These are phyloP conservation scores for Harpalus rubripes DNA, from an alignment of 2,888 invertebrate species.

Conservation along the genomic window DNA sequence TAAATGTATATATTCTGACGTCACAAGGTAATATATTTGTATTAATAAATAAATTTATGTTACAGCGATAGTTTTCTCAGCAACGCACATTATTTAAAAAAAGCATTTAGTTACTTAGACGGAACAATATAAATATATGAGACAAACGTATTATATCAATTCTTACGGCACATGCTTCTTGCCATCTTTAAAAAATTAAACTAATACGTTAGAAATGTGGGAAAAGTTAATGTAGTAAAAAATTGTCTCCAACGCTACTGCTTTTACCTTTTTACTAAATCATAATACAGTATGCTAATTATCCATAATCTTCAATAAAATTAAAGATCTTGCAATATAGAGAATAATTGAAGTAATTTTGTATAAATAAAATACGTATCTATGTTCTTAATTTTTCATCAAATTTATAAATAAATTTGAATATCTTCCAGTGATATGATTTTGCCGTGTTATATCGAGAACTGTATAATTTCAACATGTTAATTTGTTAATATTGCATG, in stretches of 20 bases:
- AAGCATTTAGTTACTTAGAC: no score
- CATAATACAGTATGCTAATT: not conserved
- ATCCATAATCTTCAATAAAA: not conserved
- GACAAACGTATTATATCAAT: no score
- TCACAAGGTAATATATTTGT: no score
- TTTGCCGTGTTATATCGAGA: conserved; percentile 26
- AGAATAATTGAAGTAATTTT: not conserved
- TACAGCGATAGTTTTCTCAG: no score
- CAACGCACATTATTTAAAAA: no score
- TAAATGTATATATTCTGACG: no score
- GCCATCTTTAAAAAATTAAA: no score
- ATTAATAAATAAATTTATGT: no score
- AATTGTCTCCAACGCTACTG: not conserved
- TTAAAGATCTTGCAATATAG: not conserved
- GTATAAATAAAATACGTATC: conserved; percentile 2
- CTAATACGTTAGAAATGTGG: not conserved
- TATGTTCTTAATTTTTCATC: no score
- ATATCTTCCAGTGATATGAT: not conserved
- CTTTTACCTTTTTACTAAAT: not conserved
- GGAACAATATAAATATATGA: no score
- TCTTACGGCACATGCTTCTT: no score
- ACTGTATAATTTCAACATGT: conserved; percentile 29
- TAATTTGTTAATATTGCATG: conserved; percentile 40
- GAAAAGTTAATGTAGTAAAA: not conserved
- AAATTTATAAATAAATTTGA: not conserved